A percentile compares a stretch with the other conserved stretches of the same genome.
Evolutionary conservation across 1,140 invertebrate species (phyloP).

Genomic region (Drosophila watanabei): DNA sequence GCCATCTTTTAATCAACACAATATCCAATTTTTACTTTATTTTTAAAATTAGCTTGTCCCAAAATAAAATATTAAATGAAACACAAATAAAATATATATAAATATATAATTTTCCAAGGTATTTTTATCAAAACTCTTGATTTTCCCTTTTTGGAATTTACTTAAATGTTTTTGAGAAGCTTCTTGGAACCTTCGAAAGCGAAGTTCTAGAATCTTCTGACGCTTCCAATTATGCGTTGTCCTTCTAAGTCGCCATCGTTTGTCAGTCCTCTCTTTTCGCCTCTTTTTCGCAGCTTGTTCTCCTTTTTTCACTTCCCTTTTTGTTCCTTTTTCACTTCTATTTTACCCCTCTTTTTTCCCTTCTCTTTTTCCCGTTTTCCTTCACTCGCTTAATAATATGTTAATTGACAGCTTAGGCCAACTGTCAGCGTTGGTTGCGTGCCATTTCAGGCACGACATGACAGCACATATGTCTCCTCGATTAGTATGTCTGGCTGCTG

Average conservation of each 20-base stretch:
- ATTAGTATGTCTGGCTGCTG: conserved; percentile 33
- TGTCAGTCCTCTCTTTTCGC: conserved; percentile 16
- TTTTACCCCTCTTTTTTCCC: not conserved
- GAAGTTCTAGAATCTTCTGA: not conserved
- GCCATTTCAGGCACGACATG: conserved; percentile 43
- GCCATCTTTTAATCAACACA: too few relatives aligned
- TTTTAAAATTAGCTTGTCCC: too few relatives aligned
- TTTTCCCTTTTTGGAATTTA: not conserved
- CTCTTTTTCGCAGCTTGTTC: not conserved
- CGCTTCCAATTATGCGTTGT: conserved; percentile 29
- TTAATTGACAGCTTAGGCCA: conserved; percentile 63
- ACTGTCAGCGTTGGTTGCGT: conserved; percentile 46
- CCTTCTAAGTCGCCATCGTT: conserved; percentile 22
- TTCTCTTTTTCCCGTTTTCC: not conserved
- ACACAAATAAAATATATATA: too few relatives aligned
- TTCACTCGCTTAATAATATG: conserved; percentile 55
- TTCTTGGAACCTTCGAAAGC: not conserved
- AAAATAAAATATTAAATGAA: too few relatives aligned
- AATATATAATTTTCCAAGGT: too few relatives aligned
- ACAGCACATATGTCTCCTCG: conserved; percentile 57
- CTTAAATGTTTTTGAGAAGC: not conserved
- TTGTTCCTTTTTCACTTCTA: too few relatives aligned
- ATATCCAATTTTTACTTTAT: too few relatives aligned
- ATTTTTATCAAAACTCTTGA: not conserved
- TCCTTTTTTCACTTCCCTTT: too few relatives aligned